Evolutionary conservation across 53 echinoderm and acorn worm genomes (phyloP).

Genomic region (Antedon mediterranea): DNA sequence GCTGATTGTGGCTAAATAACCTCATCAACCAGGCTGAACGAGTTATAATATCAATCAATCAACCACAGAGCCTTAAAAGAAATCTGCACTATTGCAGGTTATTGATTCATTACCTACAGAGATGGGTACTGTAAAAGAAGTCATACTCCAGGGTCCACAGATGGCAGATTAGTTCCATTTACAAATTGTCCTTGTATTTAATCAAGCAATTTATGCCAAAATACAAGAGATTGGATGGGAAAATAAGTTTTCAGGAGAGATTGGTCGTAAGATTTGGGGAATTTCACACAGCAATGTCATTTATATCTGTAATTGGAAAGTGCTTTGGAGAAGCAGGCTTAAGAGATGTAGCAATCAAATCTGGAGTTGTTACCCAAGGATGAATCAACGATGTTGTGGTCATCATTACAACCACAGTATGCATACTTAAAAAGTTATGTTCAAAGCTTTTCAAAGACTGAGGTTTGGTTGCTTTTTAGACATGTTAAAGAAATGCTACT

Average conservation of each 20-base stretch:
- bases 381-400: constrained; percentile 44
- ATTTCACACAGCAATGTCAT: constrained; percentile 30
- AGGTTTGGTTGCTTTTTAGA: constrained; percentile 29
- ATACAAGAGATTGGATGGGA: constrained; percentile 33
- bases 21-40: constrained; percentile 8
- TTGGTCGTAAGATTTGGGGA: constrained; percentile 23
- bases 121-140: constrained; percentile 15
- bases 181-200: constrained; percentile 12
- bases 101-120: constrained; percentile 16
- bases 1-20: too few species aligned
- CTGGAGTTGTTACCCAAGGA: constrained; percentile 27
- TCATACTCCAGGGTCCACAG: constrained; percentile 9
- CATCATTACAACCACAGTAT: constrained; percentile 39
- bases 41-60: neutral
- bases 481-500: neutral
- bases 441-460: constrained; percentile 27
- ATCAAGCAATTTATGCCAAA: constrained; percentile 48
- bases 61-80: neutral
- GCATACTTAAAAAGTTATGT: constrained; percentile 23
- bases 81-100: constrained; percentile 15
- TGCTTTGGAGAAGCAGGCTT: constrained; percentile 46
- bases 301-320: constrained; percentile 22
- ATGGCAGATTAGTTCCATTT: constrained; percentile 21
- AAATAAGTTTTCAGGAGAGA: constrained; percentile 8
- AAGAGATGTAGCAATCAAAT: constrained; percentile 37